Evolutionary conservation across 2,797 vertebrate species (phyloP), one percentile per base, ranked within the genome.

Genomic region (Melopsittacus undulatus): DNA sequence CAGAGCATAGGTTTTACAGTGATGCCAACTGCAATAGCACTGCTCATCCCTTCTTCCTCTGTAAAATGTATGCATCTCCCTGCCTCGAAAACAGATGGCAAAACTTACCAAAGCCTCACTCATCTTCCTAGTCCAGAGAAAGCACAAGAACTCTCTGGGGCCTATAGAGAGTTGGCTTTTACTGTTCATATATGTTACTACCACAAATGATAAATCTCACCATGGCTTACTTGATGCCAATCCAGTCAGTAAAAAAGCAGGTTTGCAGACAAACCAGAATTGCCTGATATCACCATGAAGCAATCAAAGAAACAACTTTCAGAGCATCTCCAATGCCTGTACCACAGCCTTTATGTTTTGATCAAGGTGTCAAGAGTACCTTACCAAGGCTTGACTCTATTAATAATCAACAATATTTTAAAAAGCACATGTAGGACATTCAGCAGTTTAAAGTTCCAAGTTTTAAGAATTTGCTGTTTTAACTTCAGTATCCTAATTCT

Each of bases 1-100:
- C 75, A 93, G 40, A 92, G 54, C 81, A 82, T n/a, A 57, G 72
- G 82, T 92, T 92, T 85, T 29, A 66, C 68, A 76, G 24, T 67
- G 40, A 1, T 74, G 76, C 46, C 67, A 49, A 54, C 66, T 36
- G 62, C 30, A 87, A 34, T 23, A 81, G 48, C 46, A 38, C 40
- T 43, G 49, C 4, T 67, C 51, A 84, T 32, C 68, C 43, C 48
- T 57, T 56, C 36, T 51, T 67, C n/a, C 22, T 57, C n/a, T 57
- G n/a, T 36, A 66, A 15, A 36, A 61, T 63, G 29, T 9, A 42
- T 13, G 48, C 5, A 16, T 54, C 45, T 81, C 68, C 48, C 59
- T 59, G 75, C 30, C 52, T 52, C 27, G 27, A 68, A 69, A n/a
- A 67, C 63, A 81, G 29, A 43, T 2, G 2, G n/a, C 24, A 68